A percentile compares a stretch with the other conserved stretches of the same genome.
Evolutionary conservation across 2,888 invertebrate species (phyloP).

Genomic region (Ennomos fuscantarius): DNA sequence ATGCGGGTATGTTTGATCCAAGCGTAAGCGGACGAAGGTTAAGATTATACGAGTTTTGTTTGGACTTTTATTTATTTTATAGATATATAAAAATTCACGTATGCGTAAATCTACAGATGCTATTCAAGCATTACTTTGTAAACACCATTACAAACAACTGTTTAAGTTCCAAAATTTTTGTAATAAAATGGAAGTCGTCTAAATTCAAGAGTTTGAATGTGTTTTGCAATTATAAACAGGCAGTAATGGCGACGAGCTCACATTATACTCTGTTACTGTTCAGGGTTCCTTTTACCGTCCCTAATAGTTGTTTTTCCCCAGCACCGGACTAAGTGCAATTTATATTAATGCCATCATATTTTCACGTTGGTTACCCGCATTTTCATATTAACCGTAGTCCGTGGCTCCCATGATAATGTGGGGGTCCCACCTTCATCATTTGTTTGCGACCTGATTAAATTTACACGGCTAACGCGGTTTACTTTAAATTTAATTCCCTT

Average conservation of each 20-base stretch:
- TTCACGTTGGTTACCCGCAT: constrained; percentile 78
- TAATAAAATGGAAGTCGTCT: too few species aligned
- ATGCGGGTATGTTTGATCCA: constrained; percentile 48
- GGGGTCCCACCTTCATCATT: constrained; percentile 77
- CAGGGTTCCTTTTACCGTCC: constrained; percentile 42
- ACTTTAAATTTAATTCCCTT: constrained; percentile 64
- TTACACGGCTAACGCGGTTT: constrained; percentile 72
- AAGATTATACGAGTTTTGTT: constrained; percentile 52
- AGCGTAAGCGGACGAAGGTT: constrained; percentile 45
- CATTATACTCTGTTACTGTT: constrained; percentile 38
- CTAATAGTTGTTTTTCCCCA: constrained; percentile 71
- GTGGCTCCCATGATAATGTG: constrained; percentile 70
- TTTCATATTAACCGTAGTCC: constrained; percentile 78
- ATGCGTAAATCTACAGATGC: too few species aligned
- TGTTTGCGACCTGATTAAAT: constrained; percentile 80
- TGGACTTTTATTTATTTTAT: constrained; percentile 31
- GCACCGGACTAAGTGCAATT: constrained; percentile 73
- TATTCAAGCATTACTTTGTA: too few species aligned
- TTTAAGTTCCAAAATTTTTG: too few species aligned
- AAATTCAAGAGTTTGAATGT: constrained; percentile 4
- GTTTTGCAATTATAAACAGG: constrained; percentile 32
- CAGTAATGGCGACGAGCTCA: constrained; percentile 41
- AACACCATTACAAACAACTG: too few species aligned
- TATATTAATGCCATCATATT: constrained; percentile 82
- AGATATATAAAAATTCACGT: too few species aligned